Evolutionary conservation across 2,888 invertebrate species (phyloP).

Genomic region (Lepidochrysops patricia): DNA sequence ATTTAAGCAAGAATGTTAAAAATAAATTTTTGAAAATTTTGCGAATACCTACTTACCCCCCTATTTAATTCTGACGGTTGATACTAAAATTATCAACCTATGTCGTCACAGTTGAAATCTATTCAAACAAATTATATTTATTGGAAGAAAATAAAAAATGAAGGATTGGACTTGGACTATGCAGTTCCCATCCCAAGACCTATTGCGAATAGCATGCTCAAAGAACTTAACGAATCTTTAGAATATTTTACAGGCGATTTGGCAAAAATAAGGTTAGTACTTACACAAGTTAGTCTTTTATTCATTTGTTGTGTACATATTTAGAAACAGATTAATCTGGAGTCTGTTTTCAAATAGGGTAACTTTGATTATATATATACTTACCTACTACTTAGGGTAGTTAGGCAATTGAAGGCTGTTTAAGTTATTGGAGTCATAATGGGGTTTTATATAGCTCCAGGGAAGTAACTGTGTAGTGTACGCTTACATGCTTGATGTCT

Average conservation of each 20-base stretch:
- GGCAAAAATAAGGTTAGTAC: conserved; percentile 66
- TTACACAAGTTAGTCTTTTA: no score
- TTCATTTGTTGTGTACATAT: no score
- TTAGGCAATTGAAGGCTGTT: no score
- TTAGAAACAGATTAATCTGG: no score
- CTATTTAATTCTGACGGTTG: not conserved
- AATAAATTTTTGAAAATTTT: not conserved
- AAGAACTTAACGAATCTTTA: conserved; percentile 69
- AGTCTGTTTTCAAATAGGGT: no score
- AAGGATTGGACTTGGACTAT: conserved; percentile 76
- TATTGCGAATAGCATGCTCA: conserved; percentile 62
- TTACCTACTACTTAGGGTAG: no score
- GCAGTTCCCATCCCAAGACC: conserved; percentile 52
- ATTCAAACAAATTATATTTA: conserved; percentile 33
- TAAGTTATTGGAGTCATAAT: no score
- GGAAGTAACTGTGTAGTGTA: no score
- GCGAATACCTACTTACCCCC: not conserved
- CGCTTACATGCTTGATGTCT: no score
- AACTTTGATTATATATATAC: no score
- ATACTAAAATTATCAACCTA: conserved; percentile 14
- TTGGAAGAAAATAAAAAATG: conserved; percentile 56
- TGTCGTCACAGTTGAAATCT: conserved; percentile 30
- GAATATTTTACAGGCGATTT: conserved; percentile 79
- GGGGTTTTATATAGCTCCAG: no score
- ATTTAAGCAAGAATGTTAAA: no score